phyloP scores from a whole-genome alignment of 1,140 invertebrate species.

The Doryteuthis pealeii region DNA sequence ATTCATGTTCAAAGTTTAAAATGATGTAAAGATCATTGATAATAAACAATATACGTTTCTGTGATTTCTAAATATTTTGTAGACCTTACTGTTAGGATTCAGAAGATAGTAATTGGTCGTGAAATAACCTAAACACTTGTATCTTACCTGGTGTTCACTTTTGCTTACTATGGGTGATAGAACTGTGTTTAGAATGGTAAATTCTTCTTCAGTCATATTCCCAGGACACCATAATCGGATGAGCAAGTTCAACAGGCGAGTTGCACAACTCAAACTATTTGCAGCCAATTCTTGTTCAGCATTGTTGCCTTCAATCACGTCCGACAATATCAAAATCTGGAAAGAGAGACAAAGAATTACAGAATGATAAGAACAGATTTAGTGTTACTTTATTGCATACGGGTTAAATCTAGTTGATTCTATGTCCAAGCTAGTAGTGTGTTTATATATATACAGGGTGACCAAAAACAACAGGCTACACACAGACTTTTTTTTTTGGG shows the following conservation, averaged over 20 bases:
- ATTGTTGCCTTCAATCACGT: slow-evolving; percentile 54
- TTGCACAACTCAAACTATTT: slow-evolving; percentile 55
- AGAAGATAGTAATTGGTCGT: too few relatives aligned
- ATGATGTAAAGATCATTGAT: too few relatives aligned
- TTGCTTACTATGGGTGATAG: slow-evolving; percentile 54
- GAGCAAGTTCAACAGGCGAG: slow-evolving; percentile 56
- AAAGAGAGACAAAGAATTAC: slow-evolving; percentile 31
- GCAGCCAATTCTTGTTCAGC: slow-evolving; percentile 51
- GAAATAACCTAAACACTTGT: too few relatives aligned
- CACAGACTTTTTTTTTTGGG: too few relatives aligned
- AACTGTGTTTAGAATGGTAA: slow-evolving; percentile 48
- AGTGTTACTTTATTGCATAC: too few relatives aligned
- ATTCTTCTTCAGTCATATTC: slow-evolving; percentile 55
- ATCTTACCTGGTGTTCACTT: slow-evolving; percentile 55
- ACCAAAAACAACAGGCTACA: too few relatives aligned
- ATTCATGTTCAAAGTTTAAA: too few relatives aligned
- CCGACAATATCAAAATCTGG: slow-evolving; percentile 55
- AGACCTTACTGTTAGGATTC: too few relatives aligned
- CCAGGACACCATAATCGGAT: slow-evolving; percentile 49
- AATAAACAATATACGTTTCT: too few relatives aligned
- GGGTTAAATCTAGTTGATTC: too few relatives aligned
- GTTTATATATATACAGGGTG: not conserved
- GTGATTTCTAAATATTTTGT: too few relatives aligned
- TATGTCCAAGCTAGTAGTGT: not conserved
- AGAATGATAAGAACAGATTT: not conserved